Evolutionary conservation across 2,797 vertebrate species (phyloP).

Genomic region (Cuculus canorus): DNA sequence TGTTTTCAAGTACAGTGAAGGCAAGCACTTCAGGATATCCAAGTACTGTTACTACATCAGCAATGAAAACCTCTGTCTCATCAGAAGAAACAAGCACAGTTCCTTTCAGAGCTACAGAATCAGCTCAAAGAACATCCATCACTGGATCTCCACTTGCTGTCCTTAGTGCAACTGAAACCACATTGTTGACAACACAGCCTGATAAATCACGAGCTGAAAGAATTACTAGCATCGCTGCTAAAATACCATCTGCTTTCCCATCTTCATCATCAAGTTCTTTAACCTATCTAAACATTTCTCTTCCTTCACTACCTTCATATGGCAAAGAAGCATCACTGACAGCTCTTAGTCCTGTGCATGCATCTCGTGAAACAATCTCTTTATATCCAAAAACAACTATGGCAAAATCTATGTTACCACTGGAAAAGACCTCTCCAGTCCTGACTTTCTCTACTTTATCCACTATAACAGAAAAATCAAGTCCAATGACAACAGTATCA

Average conservation of each 20-base stretch:
- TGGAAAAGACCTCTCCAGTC: neutral
- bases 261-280: neutral
- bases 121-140: neutral
- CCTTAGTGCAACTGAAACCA: neutral
- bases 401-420: neutral
- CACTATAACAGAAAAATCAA: neutral
- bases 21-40: neutral
- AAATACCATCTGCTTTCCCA: neutral
- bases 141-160: neutral
- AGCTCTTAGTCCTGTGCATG: neutral
- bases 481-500: neutral
- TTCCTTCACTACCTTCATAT: neutral
- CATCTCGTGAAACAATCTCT: neutral
- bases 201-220: neutral
- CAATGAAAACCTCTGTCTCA: neutral
- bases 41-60: neutral
- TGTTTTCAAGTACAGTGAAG: conserved; percentile 8
- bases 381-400: neutral
- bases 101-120: conserved; percentile 5
- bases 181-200: neutral
- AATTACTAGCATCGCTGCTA: neutral
- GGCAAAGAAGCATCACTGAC: conserved; percentile 1
- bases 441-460: neutral
- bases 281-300: neutral
- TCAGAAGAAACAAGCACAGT: neutral